These are phyloP conservation scores for Brachionus manjavacas DNA, from an alignment of 1,140 invertebrate species.

Conservation along the genomic window DNA sequence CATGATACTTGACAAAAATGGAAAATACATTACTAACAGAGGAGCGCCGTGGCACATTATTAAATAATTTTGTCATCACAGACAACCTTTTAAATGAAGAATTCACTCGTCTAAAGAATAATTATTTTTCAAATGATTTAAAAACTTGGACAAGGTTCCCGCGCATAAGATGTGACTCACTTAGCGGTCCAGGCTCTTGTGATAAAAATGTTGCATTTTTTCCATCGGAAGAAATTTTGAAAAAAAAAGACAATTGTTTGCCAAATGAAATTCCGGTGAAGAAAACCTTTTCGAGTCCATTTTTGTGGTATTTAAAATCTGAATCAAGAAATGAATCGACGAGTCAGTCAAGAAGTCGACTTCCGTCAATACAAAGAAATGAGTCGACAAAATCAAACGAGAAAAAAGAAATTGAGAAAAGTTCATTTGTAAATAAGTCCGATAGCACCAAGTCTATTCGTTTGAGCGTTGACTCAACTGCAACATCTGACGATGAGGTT, in stretches of 20 bases:
- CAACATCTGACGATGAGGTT: neutral
- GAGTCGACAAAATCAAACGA: neutral
- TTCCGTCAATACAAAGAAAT: neutral
- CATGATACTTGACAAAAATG: neutral
- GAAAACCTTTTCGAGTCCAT: neutral
- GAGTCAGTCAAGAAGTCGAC: neutral
- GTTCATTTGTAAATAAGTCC: neutral
- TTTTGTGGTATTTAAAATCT: constrained; percentile 9
- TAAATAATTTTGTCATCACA: neutral
- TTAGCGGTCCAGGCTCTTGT: neutral
- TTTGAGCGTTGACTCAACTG: neutral
- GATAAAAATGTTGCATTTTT: neutral
- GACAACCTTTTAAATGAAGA: neutral
- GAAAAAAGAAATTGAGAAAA: neutral
- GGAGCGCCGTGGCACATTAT: neutral
- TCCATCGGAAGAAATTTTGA: neutral
- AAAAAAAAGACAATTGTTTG: neutral
- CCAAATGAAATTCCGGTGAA: neutral
- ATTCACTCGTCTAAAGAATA: neutral
- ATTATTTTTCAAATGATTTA: neutral
- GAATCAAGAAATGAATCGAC: neutral
- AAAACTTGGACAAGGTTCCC: neutral
- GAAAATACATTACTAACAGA: neutral
- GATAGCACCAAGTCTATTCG: neutral
- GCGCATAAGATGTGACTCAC: neutral